These are phyloP conservation scores for Eledona agricola DNA, from an alignment of 2,888 invertebrate species.

Conservation along the genomic window DNA sequence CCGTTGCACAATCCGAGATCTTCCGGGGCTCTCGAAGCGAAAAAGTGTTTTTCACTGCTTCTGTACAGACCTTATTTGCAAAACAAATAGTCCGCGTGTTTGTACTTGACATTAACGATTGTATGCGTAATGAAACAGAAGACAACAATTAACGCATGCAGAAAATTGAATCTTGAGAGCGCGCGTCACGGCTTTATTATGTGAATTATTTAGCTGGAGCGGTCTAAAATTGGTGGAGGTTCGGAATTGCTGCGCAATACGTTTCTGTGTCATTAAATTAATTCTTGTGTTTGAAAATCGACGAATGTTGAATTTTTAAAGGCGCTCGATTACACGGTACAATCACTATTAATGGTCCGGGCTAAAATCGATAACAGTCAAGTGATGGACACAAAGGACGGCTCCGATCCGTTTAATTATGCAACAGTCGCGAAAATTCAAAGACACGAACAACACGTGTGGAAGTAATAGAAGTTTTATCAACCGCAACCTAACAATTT, in stretches of 20 bases:
- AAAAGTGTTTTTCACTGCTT: background rate
- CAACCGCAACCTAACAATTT: constrained; percentile 23
- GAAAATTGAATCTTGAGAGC: background rate
- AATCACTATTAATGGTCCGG: constrained; percentile 19
- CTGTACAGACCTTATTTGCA: constrained; percentile 17
- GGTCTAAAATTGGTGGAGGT: constrained; percentile 2
- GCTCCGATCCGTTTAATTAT: constrained; percentile 26
- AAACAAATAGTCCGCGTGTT: constrained; percentile 13
- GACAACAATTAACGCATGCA: constrained; percentile 7
- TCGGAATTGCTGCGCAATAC: constrained; percentile 2
- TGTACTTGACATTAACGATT: constrained; percentile 11
- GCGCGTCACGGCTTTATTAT: constrained; percentile 8
- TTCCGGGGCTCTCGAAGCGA: constrained; percentile 6
- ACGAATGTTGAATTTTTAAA: constrained; percentile 14
- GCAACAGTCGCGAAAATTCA: constrained; percentile 28
- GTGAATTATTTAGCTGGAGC: constrained; percentile 14
- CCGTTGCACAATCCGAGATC: too few species aligned
- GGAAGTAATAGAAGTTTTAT: too few species aligned
- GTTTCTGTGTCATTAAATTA: constrained; percentile 2
- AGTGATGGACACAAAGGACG: constrained; percentile 28
- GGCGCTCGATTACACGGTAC: background rate
- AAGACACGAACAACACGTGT: constrained; percentile 18
- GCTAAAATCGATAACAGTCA: constrained; percentile 13
- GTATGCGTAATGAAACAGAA: constrained; percentile 10
- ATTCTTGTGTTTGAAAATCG: constrained; percentile 12